These are phyloP conservation scores for Perognathus longimembris DNA, from an alignment of 2,113 vertebrate genomes.

Conservation along the genomic window DNA sequence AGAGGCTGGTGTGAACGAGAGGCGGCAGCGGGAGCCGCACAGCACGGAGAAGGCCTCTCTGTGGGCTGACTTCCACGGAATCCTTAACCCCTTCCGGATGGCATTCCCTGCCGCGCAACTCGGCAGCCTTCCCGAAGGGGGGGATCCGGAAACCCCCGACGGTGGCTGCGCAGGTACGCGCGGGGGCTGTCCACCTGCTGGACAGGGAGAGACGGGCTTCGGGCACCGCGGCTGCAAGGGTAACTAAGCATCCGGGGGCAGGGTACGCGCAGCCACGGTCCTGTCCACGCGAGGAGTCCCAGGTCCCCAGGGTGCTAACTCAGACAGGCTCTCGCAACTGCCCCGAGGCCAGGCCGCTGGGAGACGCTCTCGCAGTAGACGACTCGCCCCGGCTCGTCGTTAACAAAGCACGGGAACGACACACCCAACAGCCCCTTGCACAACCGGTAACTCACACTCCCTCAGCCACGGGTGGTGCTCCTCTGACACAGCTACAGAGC, in stretches of 20 bases:
- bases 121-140: background rate
- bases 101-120: too few relatives aligned
- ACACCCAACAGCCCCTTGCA: background rate
- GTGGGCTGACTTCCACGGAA: rapidly evolving
- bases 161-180: rapidly evolving
- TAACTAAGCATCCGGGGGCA: rapidly evolving
- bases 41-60: rapidly evolving
- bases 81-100: rapidly evolving
- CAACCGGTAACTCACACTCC: background rate
- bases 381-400: rapidly evolving
- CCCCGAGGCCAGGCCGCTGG: background rate
- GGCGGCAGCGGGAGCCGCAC: background rate
- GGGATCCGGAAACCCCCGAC: background rate
- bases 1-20: background rate
- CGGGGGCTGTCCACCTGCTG: background rate
- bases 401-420: background rate
- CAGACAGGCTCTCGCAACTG: rapidly evolving
- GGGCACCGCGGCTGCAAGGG: background rate
- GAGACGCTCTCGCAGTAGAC: rapidly evolving
- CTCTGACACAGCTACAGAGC: too few relatives aligned
- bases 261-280: background rate
- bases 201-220: rapidly evolving
- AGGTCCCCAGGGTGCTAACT: background rate
- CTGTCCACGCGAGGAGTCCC: background rate
- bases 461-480: background rate